These are phyloP conservation scores for Chloropsis cyanopogon DNA, from an alignment of 2,113 vertebrate genomes.

Conservation along the genomic window DNA sequence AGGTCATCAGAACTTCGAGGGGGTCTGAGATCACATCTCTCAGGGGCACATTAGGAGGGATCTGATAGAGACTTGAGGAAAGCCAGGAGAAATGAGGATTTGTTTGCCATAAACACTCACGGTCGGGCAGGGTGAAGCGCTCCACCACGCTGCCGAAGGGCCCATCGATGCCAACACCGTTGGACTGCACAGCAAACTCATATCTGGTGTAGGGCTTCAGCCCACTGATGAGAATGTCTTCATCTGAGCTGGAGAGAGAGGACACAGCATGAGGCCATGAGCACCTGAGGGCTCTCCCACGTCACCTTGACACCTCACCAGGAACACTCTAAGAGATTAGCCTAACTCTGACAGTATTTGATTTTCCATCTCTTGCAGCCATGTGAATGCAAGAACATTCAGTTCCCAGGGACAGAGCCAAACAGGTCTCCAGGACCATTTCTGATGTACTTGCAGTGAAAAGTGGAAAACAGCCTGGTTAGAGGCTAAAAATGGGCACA, in stretches of 20 bases:
- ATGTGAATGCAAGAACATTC: not conserved
- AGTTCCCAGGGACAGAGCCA: not conserved
- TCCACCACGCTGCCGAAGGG: conserved; percentile 90
- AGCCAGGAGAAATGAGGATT: not conserved
- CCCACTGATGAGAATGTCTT: conserved; percentile 87
- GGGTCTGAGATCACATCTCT: not conserved
- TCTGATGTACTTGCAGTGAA: not conserved
- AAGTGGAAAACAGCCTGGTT: not conserved
- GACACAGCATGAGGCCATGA: not conserved
- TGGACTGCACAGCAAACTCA: conserved; percentile 93
- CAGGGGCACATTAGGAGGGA: not conserved
- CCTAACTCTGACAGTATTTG: not conserved
- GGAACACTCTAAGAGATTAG: not conserved
- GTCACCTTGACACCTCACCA: not conserved
- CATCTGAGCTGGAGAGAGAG: conserved; percentile 77
- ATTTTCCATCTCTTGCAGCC: not conserved
- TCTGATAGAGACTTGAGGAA: not conserved
- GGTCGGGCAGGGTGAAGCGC: conserved; percentile 87
- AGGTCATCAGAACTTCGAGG: not conserved
- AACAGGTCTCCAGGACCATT: not conserved
- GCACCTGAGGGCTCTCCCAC: not conserved
- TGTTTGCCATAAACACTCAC: conserved; percentile 72
- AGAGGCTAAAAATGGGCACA: not conserved
- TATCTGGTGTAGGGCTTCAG: conserved; percentile 95
- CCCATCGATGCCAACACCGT: conserved; percentile 82